Percentiles rank a stretch among this genome's conserved stretches.
These are phyloP conservation scores for Thalassarche chlororhynchos DNA, from an alignment of 2,113 vertebrate species.

Conservation along the genomic window DNA sequence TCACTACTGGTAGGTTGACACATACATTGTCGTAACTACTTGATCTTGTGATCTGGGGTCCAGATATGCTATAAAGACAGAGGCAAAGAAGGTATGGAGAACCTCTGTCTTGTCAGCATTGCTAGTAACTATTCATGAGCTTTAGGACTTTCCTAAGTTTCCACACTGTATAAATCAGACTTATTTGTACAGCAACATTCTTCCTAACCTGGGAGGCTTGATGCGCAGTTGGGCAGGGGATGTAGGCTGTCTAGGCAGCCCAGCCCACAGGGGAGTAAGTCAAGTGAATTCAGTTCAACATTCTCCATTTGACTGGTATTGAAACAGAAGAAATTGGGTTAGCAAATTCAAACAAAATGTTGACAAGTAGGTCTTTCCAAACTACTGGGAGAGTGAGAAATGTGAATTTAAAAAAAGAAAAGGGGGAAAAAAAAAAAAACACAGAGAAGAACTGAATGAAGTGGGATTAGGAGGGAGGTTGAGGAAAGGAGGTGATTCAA, in stretches of 20 bases:
- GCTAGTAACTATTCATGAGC: neutral
- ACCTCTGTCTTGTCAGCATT: neutral
- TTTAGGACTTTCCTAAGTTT: neutral
- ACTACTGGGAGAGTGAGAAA: neutral
- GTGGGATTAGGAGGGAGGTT: neutral
- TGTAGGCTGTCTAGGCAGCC: neutral
- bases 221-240: neutral
- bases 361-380: neutral
- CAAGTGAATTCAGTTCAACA: neutral
- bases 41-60: neutral
- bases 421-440: too few relatives aligned
- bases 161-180: neutral
- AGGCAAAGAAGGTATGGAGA: neutral
- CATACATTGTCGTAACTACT: neutral
- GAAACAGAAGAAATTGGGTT: neutral
- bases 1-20: neutral
- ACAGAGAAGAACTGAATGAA: neutral
- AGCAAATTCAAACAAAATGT: neutral
- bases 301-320: neutral
- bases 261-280: fast-evolving
- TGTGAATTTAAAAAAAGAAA: neutral
- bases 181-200: neutral
- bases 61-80: neutral
- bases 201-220: neutral
- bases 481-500: neutral